Percentiles rank a stretch among this genome's conserved stretches.
Conservation (phyloP, 2,888 invertebrate species). For the Isoperla grammatica region DNA sequence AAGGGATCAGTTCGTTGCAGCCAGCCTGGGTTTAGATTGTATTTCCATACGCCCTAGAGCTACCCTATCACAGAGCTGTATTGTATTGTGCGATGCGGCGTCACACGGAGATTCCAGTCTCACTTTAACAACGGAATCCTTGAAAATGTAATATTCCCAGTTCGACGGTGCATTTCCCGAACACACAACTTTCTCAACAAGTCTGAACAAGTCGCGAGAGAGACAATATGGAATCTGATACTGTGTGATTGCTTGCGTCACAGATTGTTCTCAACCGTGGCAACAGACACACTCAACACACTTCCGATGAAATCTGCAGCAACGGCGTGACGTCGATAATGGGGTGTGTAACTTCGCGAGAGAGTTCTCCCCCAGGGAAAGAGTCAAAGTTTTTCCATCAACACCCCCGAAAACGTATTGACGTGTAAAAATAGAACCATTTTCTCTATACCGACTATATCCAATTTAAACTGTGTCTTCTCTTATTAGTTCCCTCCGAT, state of each 20-base stretch:
- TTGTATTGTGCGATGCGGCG: no score
- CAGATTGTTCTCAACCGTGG: conserved; percentile 9
- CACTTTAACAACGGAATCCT: no score
- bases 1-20: no score
- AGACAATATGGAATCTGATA: conserved; percentile 1
- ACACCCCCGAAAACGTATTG: conserved; percentile 15
- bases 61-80: no score
- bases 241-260: conserved; percentile 1
- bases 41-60: no score
- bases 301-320: conserved; percentile 9
- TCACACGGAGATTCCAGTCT: no score
- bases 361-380: conserved; percentile 8
- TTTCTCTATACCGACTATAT: conserved; percentile 11
- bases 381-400: conserved; percentile 16
- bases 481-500: conserved; percentile 16
- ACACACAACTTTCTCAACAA: no score
- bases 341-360: conserved; percentile 15
- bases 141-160: no score
- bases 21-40: no score
- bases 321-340: conserved; percentile 7
- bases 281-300: not conserved
- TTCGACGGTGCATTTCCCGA: no score
- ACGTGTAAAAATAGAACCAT: conserved; percentile 12
- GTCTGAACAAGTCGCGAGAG: not conserved
- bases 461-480: conserved; percentile 18